Conservation (phyloP, 2,113 vertebrate genomes). For the Shinisaurus crocodilurus region DNA sequence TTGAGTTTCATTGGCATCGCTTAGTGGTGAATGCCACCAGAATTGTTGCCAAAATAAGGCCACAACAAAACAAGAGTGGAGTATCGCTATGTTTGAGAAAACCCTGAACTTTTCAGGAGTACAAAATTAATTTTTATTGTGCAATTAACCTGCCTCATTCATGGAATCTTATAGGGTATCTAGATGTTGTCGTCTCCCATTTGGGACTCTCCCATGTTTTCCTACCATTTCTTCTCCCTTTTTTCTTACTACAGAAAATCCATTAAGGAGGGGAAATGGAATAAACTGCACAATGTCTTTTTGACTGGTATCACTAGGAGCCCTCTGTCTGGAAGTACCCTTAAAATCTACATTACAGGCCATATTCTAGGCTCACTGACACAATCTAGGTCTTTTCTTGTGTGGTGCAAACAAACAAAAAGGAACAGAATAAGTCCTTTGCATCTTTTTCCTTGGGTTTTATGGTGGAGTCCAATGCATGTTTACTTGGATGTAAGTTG, state of each 20-base stretch:
- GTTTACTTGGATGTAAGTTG: not conserved
- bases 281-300: not conserved
- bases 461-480: not conserved
- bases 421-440: too few relatives aligned
- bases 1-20: not conserved
- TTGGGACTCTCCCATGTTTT: not conserved
- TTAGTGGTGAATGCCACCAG: not conserved
- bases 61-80: not conserved
- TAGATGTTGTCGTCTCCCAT: not conserved
- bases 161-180: too few relatives aligned
- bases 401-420: not conserved
- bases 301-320: not conserved
- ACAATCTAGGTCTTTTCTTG: not conserved
- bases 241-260: not conserved
- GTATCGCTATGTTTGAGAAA: not conserved
- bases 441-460: too few relatives aligned
- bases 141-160: not conserved
- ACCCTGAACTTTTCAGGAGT: too few relatives aligned
- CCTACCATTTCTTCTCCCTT: not conserved
- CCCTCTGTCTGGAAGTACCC: not conserved
- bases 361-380: not conserved
- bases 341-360: not conserved
- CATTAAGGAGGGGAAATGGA: not conserved
- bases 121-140: not conserved
- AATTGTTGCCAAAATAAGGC: not conserved